A percentile compares a stretch with the other conserved stretches of the same genome.
These are phyloP conservation scores for Apostichopus californicus DNA, from an alignment of 35 echinoderm and acorn worm species.

Conservation along the genomic window DNA sequence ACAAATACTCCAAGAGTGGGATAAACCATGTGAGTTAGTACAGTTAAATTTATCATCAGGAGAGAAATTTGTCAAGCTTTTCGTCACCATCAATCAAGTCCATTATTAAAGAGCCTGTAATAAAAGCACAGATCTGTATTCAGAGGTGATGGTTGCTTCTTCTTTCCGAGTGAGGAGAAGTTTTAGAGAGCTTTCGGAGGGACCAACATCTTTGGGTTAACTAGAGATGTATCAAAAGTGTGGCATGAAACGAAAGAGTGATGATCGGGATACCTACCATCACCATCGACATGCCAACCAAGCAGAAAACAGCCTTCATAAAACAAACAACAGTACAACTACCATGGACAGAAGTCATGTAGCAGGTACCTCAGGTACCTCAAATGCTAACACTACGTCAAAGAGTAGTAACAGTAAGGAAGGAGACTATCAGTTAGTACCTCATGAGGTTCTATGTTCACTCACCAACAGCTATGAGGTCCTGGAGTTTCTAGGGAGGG, in stretches of 20 bases:
- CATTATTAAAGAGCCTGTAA: neutral
- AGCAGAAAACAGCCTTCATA: constrained; percentile 49
- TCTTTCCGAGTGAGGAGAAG: constrained; percentile 29
- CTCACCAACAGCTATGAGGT: constrained; percentile 99
- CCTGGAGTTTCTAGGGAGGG: constrained; percentile 91
- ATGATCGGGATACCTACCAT: constrained; percentile 84
- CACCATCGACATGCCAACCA: constrained; percentile 64
- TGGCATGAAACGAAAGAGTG: constrained; percentile 96
- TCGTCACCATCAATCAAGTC: too few relatives aligned
- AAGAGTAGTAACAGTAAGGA: constrained; percentile 85
- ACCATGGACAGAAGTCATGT: constrained; percentile 58
- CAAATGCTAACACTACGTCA: constrained; percentile 67
- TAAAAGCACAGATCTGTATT: neutral
- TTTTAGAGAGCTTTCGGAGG: constrained; percentile 86
- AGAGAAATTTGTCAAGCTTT: too few relatives aligned
- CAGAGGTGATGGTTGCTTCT: neutral
- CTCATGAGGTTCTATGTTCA: constrained; percentile 94
- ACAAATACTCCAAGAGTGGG: neutral
- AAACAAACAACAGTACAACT: constrained; percentile 66
- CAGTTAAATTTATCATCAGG: too few relatives aligned
- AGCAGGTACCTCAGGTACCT: constrained; percentile 65
- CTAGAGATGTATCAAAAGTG: constrained; percentile 99
- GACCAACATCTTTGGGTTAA: constrained; percentile 70
- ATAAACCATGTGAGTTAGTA: constrained; percentile 3
- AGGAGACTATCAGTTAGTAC: constrained; percentile 97